These are phyloP conservation scores for Thalassarche chlororhynchos DNA, from an alignment of 2,113 vertebrate genomes.

Conservation along the genomic window DNA sequence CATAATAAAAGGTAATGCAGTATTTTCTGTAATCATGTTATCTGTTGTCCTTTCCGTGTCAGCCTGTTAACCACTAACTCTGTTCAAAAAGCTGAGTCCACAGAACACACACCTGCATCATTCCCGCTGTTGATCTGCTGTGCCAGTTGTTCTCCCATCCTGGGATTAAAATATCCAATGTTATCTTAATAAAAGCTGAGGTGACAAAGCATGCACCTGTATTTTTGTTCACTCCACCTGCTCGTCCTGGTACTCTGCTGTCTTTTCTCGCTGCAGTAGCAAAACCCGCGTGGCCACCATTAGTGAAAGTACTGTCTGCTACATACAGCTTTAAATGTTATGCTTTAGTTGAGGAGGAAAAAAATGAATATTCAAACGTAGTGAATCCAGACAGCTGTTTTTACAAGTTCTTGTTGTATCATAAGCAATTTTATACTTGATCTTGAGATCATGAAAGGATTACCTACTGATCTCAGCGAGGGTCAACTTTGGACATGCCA, in stretches of 20 bases:
- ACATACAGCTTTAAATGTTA: neutral
- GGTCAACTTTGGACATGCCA: neutral
- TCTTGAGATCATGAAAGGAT: neutral
- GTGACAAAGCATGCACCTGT: constrained; percentile 46
- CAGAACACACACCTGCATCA: constrained; percentile 34
- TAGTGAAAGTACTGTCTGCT: neutral
- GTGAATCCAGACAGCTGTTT: neutral
- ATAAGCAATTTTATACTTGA: neutral
- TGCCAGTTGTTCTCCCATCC: neutral
- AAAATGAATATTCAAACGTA: neutral
- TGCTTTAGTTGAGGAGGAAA: neutral
- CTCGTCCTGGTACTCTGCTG: neutral
- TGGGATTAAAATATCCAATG: neutral
- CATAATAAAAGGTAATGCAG: neutral
- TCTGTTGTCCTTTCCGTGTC: neutral
- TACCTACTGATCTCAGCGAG: neutral
- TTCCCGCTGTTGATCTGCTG: neutral
- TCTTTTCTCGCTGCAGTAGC: neutral
- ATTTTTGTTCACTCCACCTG: neutral
- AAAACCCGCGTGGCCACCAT: neutral
- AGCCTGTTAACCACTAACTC: neutral
- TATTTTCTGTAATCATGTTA: neutral
- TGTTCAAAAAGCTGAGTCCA: constrained; percentile 27
- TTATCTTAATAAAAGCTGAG: constrained; percentile 61
- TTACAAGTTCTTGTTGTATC: neutral